Percentiles rank a stretch among this genome's conserved stretches.
Evolutionary conservation across 92 coral and sea anemone species (phyloP).

Genomic region (Heteractis magnifica): DNA sequence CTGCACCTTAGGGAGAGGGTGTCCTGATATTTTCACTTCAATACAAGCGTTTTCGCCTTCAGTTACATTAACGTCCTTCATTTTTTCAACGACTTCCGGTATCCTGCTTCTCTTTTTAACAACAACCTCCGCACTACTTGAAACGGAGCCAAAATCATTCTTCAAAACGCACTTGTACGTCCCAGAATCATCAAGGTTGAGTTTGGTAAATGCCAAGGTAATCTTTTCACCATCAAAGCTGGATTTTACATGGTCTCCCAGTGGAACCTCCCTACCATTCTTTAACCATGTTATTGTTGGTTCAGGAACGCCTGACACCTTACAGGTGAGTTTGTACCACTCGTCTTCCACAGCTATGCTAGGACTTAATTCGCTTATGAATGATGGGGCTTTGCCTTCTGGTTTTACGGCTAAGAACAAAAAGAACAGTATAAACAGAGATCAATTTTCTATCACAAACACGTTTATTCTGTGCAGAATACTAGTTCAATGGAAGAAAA

Average conservation of each 20-base stretch:
- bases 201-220: slow-evolving; percentile 65
- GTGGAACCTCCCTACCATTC: slow-evolving; percentile 62
- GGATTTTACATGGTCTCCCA: slow-evolving; percentile 61
- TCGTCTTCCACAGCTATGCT: slow-evolving; percentile 78
- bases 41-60: slow-evolving; percentile 78
- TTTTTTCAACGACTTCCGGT: slow-evolving; percentile 73
- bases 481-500: background rate
- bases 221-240: slow-evolving; percentile 62
- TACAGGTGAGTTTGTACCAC: slow-evolving; percentile 66
- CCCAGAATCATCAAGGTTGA: slow-evolving; percentile 79
- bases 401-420: slow-evolving; percentile 29
- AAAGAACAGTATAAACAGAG: background rate
- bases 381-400: slow-evolving; percentile 76
- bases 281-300: slow-evolving; percentile 75
- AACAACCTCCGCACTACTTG: slow-evolving; percentile 65
- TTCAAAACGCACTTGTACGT: slow-evolving; percentile 70
- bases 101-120: slow-evolving; percentile 82
- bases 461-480: background rate
- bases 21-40: slow-evolving; percentile 72
- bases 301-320: slow-evolving; percentile 61
- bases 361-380: slow-evolving; percentile 49
- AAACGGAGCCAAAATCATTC: slow-evolving; percentile 69
- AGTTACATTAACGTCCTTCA: slow-evolving; percentile 58
- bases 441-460: background rate
- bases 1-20: slow-evolving; percentile 85